Conservation (phyloP, 2,113 vertebrate genomes). For the Telmatochromis brachygnathus region DNA sequence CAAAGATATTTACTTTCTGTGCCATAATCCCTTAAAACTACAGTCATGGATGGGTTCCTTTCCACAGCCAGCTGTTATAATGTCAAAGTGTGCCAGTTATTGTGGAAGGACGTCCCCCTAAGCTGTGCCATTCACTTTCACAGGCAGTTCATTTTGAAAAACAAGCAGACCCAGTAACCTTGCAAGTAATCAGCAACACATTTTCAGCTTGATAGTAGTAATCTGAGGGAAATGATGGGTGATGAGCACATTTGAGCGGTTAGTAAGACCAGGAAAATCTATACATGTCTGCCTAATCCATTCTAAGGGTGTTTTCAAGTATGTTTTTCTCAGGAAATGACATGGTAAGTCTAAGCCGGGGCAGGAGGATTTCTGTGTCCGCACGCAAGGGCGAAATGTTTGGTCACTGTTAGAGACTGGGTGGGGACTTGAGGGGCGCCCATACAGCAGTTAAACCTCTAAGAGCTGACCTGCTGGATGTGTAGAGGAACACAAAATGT, state of each 20-base stretch:
- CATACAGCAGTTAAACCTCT: not conserved
- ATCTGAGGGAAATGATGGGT: not conserved
- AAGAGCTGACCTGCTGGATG: not conserved
- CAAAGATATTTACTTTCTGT: no score
- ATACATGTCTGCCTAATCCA: not conserved
- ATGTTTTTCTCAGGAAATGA: not conserved
- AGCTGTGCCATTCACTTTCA: not conserved
- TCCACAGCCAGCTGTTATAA: not conserved
- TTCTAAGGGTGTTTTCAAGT: not conserved
- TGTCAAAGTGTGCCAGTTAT: not conserved
- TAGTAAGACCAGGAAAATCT: not conserved
- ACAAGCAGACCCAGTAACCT: not conserved
- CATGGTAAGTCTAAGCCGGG: not conserved
- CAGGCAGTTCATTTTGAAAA: not conserved
- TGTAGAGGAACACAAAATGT: not conserved
- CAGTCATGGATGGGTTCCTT: not conserved
- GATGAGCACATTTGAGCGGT: not conserved
- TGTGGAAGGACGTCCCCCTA: not conserved
- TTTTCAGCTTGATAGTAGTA: not conserved
- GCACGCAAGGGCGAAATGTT: not conserved
- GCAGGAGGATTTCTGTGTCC: not conserved
- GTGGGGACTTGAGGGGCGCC: not conserved
- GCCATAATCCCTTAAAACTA: no score
- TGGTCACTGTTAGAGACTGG: not conserved
- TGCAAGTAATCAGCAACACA: not conserved